phyloP scores from a whole-genome alignment of 2,797 vertebrate species.

The Otolemur crassicaudatus region DNA sequence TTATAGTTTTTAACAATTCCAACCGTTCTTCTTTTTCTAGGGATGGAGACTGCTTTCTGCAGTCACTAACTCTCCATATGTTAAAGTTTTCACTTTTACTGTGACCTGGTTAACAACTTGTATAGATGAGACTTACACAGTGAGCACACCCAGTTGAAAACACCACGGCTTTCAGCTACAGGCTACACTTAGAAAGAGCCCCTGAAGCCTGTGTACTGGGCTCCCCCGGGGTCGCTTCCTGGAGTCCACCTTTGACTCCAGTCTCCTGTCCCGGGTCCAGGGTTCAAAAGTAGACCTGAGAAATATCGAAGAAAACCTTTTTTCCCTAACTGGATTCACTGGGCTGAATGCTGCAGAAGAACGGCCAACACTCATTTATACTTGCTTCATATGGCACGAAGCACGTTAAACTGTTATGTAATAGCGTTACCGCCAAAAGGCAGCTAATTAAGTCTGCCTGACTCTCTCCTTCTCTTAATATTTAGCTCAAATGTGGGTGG shows the following conservation, averaged over 20 bases:
- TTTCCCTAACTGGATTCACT: neutral
- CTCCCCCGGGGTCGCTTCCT: neutral
- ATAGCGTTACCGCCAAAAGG: neutral
- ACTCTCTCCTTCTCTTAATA: neutral
- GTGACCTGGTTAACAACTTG: neutral
- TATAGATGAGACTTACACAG: neutral
- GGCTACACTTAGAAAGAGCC: neutral
- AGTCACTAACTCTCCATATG: neutral
- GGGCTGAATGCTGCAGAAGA: neutral
- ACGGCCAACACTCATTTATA: neutral
- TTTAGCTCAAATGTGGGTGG: neutral
- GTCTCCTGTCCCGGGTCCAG: neutral
- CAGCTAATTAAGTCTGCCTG: neutral
- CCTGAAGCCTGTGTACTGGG: neutral
- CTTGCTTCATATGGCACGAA: neutral
- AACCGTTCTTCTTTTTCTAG: neutral
- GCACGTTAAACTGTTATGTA: neutral
- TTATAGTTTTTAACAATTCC: neutral
- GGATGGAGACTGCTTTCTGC: neutral
- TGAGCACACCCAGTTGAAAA: neutral
- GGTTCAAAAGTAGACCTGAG: neutral
- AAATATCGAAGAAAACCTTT: neutral
- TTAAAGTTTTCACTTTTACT: neutral
- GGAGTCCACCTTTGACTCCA: neutral
- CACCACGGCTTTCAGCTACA: neutral